Percentiles rank a stretch among this genome's conserved stretches.
Evolutionary conservation across 2,113 vertebrate species (phyloP).

Genomic region (Urocolius indicus): DNA sequence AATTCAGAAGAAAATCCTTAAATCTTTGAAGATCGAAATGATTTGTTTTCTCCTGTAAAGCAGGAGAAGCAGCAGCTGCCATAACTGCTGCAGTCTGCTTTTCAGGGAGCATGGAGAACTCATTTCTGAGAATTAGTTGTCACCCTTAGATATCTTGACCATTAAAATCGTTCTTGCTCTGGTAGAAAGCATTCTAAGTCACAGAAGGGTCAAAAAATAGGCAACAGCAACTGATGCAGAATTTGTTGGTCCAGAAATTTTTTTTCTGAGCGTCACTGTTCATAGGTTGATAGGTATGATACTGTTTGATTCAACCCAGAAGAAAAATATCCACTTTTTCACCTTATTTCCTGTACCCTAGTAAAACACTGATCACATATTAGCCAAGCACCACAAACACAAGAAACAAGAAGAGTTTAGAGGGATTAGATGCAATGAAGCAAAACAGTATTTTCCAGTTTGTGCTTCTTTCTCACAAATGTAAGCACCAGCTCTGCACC

Average conservation of each 20-base stretch:
- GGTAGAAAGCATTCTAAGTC: not conserved
- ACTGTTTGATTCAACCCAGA: not conserved
- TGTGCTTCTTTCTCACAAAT: not conserved
- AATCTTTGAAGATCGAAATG: not conserved
- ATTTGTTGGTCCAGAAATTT: not conserved
- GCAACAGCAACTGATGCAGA: not conserved
- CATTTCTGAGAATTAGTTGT: not conserved
- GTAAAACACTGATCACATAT: not conserved
- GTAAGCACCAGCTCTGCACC: not conserved
- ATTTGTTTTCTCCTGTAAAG: not conserved
- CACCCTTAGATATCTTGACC: not conserved
- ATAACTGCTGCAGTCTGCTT: not conserved
- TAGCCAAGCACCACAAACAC: not conserved
- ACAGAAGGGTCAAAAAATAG: not conserved
- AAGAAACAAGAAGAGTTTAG: not conserved
- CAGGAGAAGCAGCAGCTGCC: not conserved
- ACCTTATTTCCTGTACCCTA: not conserved
- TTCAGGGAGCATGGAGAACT: not conserved
- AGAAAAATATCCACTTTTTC: not conserved
- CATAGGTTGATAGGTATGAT: not conserved
- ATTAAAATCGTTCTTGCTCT: not conserved
- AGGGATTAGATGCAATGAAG: conserved; percentile 5
- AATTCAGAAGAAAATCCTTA: not conserved
- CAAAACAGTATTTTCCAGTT: not conserved
- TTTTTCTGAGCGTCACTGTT: not conserved